These are phyloP conservation scores for Ormyrus nitidulus DNA, from an alignment of 2,888 invertebrate species.

Conservation along the genomic window DNA sequence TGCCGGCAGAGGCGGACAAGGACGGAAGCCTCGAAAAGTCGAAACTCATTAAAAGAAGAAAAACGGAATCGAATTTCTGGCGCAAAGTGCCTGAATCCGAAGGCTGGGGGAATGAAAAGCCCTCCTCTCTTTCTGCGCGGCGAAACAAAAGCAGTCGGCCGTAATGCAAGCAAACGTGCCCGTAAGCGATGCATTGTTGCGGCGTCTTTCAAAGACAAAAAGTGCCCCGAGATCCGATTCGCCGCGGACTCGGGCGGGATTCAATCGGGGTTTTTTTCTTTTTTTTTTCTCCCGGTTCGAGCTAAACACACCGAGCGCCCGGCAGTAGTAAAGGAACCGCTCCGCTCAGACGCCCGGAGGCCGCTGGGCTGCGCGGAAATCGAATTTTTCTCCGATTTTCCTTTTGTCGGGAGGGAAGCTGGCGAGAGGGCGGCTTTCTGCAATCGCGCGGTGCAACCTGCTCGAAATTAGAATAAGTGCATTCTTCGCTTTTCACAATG, in stretches of 20 bases:
- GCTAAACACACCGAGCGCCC: slow-evolving; percentile 5
- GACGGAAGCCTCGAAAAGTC: slow-evolving; percentile 14
- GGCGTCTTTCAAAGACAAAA: slow-evolving; percentile 16
- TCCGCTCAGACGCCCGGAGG: slow-evolving; percentile 2
- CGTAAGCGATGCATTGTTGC: slow-evolving; percentile 20
- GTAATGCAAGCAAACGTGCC: slow-evolving; percentile 16
- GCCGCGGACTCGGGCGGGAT: background rate
- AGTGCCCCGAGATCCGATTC: background rate
- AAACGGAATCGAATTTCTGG: slow-evolving; percentile 37
- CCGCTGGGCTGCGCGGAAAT: slow-evolving; percentile 5
- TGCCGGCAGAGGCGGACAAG: background rate
- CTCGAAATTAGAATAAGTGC: too few species aligned
- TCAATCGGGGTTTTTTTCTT: background rate
- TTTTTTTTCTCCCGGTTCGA: background rate
- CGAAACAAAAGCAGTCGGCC: background rate
- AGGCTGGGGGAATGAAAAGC: background rate
- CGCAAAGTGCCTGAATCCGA: slow-evolving; percentile 5
- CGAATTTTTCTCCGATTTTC: slow-evolving; percentile 23
- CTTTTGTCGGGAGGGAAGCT: background rate
- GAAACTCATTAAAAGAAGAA: slow-evolving; percentile 38
- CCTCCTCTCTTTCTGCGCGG: background rate
- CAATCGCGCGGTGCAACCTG: too few species aligned
- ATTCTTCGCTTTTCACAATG: background rate
- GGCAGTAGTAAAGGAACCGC: slow-evolving; percentile 10
- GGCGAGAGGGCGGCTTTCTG: background rate